Evolutionary conservation across 1,140 invertebrate species (phyloP).

Genomic region (Zaprionus lachaisei): DNA sequence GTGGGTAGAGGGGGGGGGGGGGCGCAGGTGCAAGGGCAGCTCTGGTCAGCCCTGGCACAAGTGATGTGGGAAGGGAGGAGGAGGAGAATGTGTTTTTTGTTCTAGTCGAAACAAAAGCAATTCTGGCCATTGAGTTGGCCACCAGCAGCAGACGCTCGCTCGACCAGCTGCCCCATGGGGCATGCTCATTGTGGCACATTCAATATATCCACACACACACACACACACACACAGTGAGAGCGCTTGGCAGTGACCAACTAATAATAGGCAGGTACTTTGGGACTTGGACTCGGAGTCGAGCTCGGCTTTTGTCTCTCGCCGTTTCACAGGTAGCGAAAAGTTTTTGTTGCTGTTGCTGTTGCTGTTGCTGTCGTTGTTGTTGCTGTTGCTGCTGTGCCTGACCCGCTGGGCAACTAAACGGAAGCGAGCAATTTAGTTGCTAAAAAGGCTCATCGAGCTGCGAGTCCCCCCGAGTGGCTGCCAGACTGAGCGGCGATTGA

Average conservation of each 20-base stretch:
- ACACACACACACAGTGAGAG: slow-evolving; percentile 12
- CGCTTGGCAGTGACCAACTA: slow-evolving; percentile 40
- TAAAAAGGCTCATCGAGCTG: slow-evolving; percentile 66
- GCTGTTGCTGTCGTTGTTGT: slow-evolving; percentile 12
- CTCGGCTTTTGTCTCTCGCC: slow-evolving; percentile 61
- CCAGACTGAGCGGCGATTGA: slow-evolving; percentile 28
- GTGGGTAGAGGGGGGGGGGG: not conserved
- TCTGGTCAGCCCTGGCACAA: slow-evolving; percentile 22
- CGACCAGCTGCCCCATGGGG: slow-evolving; percentile 50
- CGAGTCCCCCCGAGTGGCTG: slow-evolving; percentile 33
- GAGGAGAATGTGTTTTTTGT: slow-evolving; percentile 57
- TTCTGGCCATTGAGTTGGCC: slow-evolving; percentile 58
- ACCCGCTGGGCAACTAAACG: slow-evolving; percentile 74
- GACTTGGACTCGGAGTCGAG: slow-evolving; percentile 28
- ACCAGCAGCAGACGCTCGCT: slow-evolving; percentile 33
- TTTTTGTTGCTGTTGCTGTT: slow-evolving; percentile 26
- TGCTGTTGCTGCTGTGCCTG: slow-evolving; percentile 15
- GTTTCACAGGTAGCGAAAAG: slow-evolving; percentile 64
- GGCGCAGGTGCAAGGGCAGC: not conserved
- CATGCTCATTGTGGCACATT: slow-evolving; percentile 67
- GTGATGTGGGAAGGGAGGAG: not conserved
- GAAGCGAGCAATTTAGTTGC: slow-evolving; percentile 80
- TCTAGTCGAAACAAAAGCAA: slow-evolving; percentile 71
- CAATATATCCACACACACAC: slow-evolving; percentile 52
- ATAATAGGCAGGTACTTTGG: slow-evolving; percentile 65